phyloP scores from a whole-genome alignment of 2,888 invertebrate genomes.

The Drosophila differens region DNA sequence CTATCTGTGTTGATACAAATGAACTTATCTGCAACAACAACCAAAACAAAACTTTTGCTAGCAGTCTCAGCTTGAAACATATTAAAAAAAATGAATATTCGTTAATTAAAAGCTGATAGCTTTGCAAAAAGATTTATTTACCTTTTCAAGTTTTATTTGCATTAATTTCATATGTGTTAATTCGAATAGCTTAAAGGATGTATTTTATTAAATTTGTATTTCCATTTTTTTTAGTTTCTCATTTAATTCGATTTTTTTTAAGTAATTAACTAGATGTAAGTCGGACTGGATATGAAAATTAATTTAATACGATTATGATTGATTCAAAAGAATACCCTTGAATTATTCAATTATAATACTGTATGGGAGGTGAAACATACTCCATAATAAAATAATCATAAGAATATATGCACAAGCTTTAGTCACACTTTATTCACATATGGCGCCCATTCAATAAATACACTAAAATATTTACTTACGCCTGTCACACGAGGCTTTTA shows the following conservation, averaged over 20 bases:
- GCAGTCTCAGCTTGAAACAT: background rate
- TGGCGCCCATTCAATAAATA: background rate
- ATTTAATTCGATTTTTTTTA: background rate
- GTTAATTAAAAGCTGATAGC: constrained; percentile 21
- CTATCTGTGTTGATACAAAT: constrained; percentile 41
- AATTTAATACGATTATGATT: no score
- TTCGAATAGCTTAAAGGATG: background rate
- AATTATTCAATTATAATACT: no score
- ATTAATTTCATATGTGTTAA: background rate
- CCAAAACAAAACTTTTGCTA: constrained; percentile 4
- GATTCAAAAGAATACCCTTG: background rate
- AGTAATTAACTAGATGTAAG: background rate
- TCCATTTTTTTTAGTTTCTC: background rate
- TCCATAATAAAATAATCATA: no score
- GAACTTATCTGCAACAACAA: constrained; percentile 45
- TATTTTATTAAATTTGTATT: background rate
- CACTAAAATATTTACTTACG: background rate
- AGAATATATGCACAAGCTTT: no score
- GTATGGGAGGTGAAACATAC: no score
- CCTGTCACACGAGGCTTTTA: background rate
- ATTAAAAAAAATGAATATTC: constrained; percentile 7
- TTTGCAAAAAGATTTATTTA: background rate
- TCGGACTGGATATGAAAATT: background rate
- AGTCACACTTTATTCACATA: background rate
- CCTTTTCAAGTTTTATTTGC: background rate